Evolutionary conservation across 2,113 vertebrate genomes (phyloP).

Genomic region (Bufo gargarizans): DNA sequence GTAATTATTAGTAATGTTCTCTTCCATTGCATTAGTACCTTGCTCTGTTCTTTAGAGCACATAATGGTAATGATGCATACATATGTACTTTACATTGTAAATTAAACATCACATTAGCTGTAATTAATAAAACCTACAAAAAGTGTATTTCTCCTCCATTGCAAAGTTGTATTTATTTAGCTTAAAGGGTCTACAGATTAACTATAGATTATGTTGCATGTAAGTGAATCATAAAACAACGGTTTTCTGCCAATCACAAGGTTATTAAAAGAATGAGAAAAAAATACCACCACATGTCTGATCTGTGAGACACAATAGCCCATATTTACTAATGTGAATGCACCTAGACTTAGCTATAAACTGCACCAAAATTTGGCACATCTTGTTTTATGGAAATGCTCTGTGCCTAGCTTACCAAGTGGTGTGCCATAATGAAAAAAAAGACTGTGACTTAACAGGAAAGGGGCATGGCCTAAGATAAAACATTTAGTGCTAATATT

Average conservation of each 20-base stretch:
- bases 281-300: not conserved
- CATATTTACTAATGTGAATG: too few relatives aligned
- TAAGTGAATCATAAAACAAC: not conserved
- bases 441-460: too few relatives aligned
- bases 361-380: too few relatives aligned
- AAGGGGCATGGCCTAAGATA: too few relatives aligned
- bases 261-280: not conserved
- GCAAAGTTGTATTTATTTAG: not conserved
- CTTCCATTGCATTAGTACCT: slow-evolving; percentile 36
- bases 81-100: slow-evolving; percentile 4
- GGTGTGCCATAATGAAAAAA: too few relatives aligned
- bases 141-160: not conserved
- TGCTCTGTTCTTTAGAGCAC: slow-evolving; percentile 25
- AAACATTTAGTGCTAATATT: too few relatives aligned
- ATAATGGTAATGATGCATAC: slow-evolving; percentile 2
- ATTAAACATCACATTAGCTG: not conserved
- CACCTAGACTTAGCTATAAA: too few relatives aligned
- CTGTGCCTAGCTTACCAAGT: too few relatives aligned
- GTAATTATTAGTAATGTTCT: slow-evolving; percentile 43
- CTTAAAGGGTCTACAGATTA: not conserved
- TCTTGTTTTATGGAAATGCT: too few relatives aligned
- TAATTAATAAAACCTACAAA: slow-evolving; percentile 19
- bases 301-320: not conserved
- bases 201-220: not conserved
- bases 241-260: not conserved